Conservation (phyloP, 2,797 vertebrate species). For the Pyrocephalus nanus region DNA sequence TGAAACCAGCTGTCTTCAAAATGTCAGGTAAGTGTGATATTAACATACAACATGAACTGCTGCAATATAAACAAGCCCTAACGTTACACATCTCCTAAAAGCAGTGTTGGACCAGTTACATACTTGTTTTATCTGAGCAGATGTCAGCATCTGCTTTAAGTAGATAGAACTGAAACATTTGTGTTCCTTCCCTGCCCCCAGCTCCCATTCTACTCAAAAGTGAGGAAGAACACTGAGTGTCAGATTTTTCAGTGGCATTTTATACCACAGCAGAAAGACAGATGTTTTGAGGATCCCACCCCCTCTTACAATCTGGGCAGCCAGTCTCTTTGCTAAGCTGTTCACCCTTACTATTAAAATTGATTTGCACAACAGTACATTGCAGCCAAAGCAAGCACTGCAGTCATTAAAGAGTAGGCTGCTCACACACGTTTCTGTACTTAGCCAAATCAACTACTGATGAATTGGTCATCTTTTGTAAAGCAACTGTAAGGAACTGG, state of each 20-base stretch:
- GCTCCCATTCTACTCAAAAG: neutral
- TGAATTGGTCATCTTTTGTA: slow-evolving; percentile 38
- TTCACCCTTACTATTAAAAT: slow-evolving; percentile 51
- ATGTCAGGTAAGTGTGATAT: slow-evolving; percentile 41
- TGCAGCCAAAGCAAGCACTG: slow-evolving; percentile 47
- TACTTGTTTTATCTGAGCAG: slow-evolving; percentile 60
- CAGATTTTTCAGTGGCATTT: slow-evolving; percentile 62
- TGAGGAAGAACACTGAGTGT: slow-evolving; percentile 9
- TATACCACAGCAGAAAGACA: slow-evolving; percentile 43
- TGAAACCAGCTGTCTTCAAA: slow-evolving; percentile 44
- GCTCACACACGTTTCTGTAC: slow-evolving; percentile 42
- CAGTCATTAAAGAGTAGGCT: slow-evolving; percentile 16
- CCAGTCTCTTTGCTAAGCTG: slow-evolving; percentile 21
- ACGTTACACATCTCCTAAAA: slow-evolving; percentile 47
- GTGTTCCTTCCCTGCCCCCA: neutral
- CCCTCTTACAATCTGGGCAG: slow-evolving; percentile 13
- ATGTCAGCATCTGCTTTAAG: slow-evolving; percentile 68
- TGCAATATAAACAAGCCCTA: slow-evolving; percentile 54
- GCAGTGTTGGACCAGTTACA: slow-evolving; percentile 42
- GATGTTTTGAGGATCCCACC: slow-evolving; percentile 31
- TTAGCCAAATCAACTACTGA: slow-evolving; percentile 38
- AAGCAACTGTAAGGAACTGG: slow-evolving; percentile 13
- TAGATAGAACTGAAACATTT: slow-evolving; percentile 29
- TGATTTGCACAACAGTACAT: slow-evolving; percentile 43
- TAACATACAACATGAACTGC: slow-evolving; percentile 14